Evolutionary conservation across 2,797 vertebrate genomes (phyloP).

Genomic region (Aselliscus stoliczkanus): DNA sequence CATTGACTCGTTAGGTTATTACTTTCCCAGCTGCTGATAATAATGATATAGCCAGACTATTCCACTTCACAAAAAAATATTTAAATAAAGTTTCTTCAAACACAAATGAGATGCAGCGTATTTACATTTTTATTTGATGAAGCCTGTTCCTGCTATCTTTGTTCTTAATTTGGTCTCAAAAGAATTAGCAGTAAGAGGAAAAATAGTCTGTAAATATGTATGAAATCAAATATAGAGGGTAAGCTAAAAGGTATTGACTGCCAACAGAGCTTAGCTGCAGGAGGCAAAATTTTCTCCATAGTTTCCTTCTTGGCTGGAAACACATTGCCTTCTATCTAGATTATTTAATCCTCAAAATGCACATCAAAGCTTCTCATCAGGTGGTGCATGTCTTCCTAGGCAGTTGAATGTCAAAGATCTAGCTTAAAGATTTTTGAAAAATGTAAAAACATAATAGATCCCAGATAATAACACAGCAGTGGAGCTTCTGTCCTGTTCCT

Average conservation of each 20-base stretch:
- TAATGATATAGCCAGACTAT: constrained; percentile 80
- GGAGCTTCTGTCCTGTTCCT: constrained; percentile 82
- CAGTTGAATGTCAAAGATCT: constrained; percentile 93
- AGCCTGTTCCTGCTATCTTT: constrained; percentile 83
- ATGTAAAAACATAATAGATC: constrained; percentile 94
- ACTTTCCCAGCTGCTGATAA: constrained; percentile 77
- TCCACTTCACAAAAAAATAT: constrained; percentile 83
- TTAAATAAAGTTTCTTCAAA: constrained; percentile 84
- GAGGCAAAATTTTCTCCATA: constrained; percentile 91
- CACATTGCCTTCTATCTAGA: constrained; percentile 91
- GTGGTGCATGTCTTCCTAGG: constrained; percentile 90
- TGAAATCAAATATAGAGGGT: constrained; percentile 88
- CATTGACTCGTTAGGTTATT: constrained; percentile 76
- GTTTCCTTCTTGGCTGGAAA: constrained; percentile 88
- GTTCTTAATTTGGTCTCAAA: constrained; percentile 87
- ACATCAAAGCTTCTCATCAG: constrained; percentile 94
- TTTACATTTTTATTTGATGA: constrained; percentile 90
- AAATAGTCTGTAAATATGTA: constrained; percentile 89
- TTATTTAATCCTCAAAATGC: constrained; percentile 98
- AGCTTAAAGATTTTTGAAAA: constrained; percentile 92
- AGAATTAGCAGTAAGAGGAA: constrained; percentile 87
- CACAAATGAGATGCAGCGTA: constrained; percentile 85
- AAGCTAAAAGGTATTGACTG: constrained; percentile 89
- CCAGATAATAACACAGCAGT: constrained; percentile 91
- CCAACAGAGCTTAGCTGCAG: constrained; percentile 87